Evolutionary conservation across 2,113 vertebrate genomes (phyloP), one percentile per base, ranked within the genome.

Genomic region (Brachyhypopomus gauderio): DNA sequence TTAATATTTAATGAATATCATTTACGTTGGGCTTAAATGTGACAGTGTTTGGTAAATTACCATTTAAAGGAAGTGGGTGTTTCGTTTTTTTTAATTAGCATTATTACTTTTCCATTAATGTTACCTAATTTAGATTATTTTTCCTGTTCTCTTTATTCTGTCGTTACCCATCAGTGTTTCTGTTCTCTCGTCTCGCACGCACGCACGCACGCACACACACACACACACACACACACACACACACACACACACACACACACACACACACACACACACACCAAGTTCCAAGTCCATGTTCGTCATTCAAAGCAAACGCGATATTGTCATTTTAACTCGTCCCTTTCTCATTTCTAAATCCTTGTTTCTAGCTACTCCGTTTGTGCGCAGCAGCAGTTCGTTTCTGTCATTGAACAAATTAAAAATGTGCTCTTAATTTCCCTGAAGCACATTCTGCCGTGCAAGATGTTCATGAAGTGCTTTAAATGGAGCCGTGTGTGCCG

Each of bases 1-100:
- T 93, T 86, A 91, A 93, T 91, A 91, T 92, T 92, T 92, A 71
- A 92, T 92, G 89, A 81, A 67, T 79, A 85, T 84, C 78, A 77
- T 91, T 89, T 90, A 89, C 85, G 70, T 71, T 79, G 59, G 45
- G 58, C 72, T 77, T 63, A 23, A 79, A 81, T 75, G 69, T 83
- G 77, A 85, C 85, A 82, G 56, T 80, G 80, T 82, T 84, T 67
- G 75, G 75, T 82, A 72, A 84, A 84, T 77, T 63, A 78, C 45
- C 62, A 66, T 85, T 75, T 76, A 69, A 63, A n/a, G 12, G 5
- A 27, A 64, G 60, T 22, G 23, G 20, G 38, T 60, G 27, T 48
- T 3, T 71, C n/a, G n/a, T n/a, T 2, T 30, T 45, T 81, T 25
- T 77, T 20, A 55, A 41, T 30, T 38, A 7, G 7, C 36, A 34